These are phyloP conservation scores for Dichetophora obliterata DNA, from an alignment of 2,888 invertebrate genomes.

Conservation along the genomic window DNA sequence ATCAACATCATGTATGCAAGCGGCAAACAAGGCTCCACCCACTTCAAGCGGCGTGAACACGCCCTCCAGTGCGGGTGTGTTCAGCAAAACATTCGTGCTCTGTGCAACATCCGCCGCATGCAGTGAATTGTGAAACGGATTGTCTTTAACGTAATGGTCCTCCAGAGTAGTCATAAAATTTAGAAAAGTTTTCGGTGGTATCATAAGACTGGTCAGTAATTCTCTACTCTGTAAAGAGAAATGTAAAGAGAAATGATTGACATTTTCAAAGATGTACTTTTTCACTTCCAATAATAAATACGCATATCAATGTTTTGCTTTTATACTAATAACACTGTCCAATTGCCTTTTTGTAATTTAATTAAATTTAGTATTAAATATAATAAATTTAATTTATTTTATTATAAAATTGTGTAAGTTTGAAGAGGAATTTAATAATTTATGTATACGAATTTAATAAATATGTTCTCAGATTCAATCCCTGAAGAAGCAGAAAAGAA, in stretches of 20 bases:
- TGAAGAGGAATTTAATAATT: too few species aligned
- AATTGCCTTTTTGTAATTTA: too few species aligned
- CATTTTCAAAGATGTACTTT: not conserved
- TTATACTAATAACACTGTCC: too few species aligned
- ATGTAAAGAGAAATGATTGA: not conserved
- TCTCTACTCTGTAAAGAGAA: slow-evolving; percentile 77
- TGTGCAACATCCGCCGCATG: slow-evolving; percentile 99
- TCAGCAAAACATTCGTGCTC: slow-evolving; percentile 95
- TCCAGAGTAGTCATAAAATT: slow-evolving; percentile 98
- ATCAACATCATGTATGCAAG: slow-evolving; percentile 99
- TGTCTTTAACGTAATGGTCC: slow-evolving; percentile 97
- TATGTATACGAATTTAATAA: too few species aligned
- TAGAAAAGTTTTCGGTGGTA: slow-evolving; percentile 93
- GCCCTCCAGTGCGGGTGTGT: slow-evolving; percentile 96
- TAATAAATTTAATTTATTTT: too few species aligned
- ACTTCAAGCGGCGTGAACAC: slow-evolving; percentile 98
- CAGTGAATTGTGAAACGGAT: slow-evolving; percentile 98
- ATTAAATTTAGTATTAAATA: too few species aligned
- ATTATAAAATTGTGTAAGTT: too few species aligned
- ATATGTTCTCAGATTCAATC: too few species aligned
- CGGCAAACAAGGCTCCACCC: slow-evolving; percentile 96
- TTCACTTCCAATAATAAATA: too few species aligned
- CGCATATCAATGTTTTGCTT: too few species aligned
- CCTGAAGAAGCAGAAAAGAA: too few species aligned
- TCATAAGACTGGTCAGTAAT: slow-evolving; percentile 91